phyloP scores from a whole-genome alignment of 2,888 invertebrate species.

The Drosophila falleni region DNA sequence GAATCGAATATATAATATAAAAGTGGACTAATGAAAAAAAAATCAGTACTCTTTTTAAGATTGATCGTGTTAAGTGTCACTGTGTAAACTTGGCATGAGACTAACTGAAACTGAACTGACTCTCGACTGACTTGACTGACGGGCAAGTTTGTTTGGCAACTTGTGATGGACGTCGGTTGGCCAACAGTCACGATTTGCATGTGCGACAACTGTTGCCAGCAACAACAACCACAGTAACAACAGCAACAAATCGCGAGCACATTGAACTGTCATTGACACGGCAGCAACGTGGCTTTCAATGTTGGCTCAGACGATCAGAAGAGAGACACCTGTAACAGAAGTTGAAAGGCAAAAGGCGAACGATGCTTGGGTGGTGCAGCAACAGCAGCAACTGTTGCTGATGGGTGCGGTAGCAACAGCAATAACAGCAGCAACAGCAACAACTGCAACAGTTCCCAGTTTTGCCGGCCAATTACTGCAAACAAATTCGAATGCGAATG shows the following conservation, averaged over 20 bases:
- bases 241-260: constrained; percentile 73
- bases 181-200: constrained; percentile 81
- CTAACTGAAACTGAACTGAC: constrained; percentile 34
- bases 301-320: constrained; percentile 38
- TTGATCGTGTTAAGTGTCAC: neutral
- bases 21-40: too few species aligned
- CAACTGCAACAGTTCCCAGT: constrained; percentile 39
- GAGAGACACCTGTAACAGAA: constrained; percentile 74
- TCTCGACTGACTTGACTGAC: constrained; percentile 53
- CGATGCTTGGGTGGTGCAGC: constrained; percentile 60
- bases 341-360: constrained; percentile 78
- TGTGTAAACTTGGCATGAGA: constrained; percentile 37
- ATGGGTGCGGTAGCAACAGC: constrained; percentile 65
- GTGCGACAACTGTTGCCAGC: constrained; percentile 79
- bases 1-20: too few species aligned
- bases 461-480: constrained; percentile 81
- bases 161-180: constrained; percentile 77
- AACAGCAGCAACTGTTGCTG: constrained; percentile 29
- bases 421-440: too few species aligned
- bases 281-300: constrained; percentile 56
- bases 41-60: too few species aligned
- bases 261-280: constrained; percentile 84
- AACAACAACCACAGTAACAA: constrained; percentile 41
- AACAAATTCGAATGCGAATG: constrained; percentile 81
- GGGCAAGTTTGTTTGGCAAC: constrained; percentile 74